Evolutionary conservation across 37 sponge, comb jelly and placozoan genomes (phyloP).

Genomic region (Lycopodina hypogea): DNA sequence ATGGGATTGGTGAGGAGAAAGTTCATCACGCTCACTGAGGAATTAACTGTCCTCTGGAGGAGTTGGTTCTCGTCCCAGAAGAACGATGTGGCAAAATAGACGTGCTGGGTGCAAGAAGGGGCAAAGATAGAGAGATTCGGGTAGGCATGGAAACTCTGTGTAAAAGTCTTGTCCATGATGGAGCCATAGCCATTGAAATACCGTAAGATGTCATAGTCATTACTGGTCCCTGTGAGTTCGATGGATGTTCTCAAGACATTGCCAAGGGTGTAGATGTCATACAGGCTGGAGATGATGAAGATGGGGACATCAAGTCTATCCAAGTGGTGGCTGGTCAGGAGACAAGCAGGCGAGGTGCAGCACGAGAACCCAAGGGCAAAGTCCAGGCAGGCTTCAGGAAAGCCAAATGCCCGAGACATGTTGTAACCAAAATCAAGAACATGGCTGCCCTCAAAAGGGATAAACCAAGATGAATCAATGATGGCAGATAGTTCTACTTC

Average conservation of each 20-base stretch:
- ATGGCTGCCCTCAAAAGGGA: constrained; percentile 33
- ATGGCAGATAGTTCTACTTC: constrained; percentile 16
- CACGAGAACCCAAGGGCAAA: constrained; percentile 51
- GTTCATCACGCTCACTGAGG: background rate
- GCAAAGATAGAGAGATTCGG: constrained; percentile 42
- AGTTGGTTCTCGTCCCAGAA: constrained; percentile 44
- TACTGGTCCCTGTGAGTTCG: background rate
- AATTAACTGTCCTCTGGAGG: constrained; percentile 3
- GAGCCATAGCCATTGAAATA: constrained; percentile 48
- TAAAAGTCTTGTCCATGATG: constrained; percentile 27
- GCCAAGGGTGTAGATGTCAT: constrained; percentile 57
- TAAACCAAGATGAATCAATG: constrained; percentile 74
- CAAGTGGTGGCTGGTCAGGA: constrained; percentile 33
- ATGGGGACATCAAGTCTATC: constrained; percentile 9
- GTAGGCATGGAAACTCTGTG: constrained; percentile 24
- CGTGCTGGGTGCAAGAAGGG: constrained; percentile 77
- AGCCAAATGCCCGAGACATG: background rate
- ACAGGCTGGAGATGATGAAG: constrained; percentile 56
- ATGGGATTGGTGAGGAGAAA: constrained; percentile 48
- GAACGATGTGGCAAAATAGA: constrained; percentile 50
- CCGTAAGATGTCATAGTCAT: constrained; percentile 17
- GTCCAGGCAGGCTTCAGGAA: constrained; percentile 35
- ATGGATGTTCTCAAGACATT: background rate
- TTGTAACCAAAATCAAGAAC: constrained; percentile 1
- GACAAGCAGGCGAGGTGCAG: constrained; percentile 58